phyloP scores from a whole-genome alignment of 1,140 invertebrate genomes.

The Caerostris darwini region DNA sequence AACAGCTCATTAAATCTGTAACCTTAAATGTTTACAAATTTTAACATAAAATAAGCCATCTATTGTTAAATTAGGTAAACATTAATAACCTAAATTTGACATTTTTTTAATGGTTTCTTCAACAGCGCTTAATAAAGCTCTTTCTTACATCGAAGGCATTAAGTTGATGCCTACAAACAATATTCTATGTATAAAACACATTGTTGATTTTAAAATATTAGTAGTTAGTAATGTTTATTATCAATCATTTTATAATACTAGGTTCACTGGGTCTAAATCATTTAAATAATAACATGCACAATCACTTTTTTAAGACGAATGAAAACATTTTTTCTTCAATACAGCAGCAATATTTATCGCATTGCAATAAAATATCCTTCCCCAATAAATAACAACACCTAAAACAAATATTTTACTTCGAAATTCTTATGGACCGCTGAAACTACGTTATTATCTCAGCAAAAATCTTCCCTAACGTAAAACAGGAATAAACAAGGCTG shows the following conservation, averaged over 20 bases:
- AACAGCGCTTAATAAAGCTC: too few relatives aligned
- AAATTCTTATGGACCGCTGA: not conserved
- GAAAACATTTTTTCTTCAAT: not conserved
- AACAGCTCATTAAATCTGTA: too few relatives aligned
- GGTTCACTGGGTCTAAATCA: not conserved
- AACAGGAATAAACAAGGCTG: not conserved
- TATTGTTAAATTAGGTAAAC: too few relatives aligned
- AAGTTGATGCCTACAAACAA: too few relatives aligned
- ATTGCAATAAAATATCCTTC: not conserved
- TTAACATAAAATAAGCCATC: too few relatives aligned
- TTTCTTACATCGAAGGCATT: too few relatives aligned
- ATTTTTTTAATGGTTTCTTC: too few relatives aligned
- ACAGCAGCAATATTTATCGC: not conserved
- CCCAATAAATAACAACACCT: not conserved
- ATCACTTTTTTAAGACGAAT: not conserved
- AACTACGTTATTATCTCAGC: not conserved
- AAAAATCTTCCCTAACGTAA: not conserved
- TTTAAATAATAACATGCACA: not conserved
- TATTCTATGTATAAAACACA: too few relatives aligned
- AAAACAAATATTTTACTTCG: slow-evolving; percentile 21
- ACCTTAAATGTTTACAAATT: too few relatives aligned
- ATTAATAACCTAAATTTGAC: too few relatives aligned
- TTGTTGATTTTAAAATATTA: too few relatives aligned
- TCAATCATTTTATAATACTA: not conserved
- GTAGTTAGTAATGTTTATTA: too few relatives aligned